Evolutionary conservation across 1,140 invertebrate species (phyloP).

Genomic region (Dendrolimus punctatus): DNA sequence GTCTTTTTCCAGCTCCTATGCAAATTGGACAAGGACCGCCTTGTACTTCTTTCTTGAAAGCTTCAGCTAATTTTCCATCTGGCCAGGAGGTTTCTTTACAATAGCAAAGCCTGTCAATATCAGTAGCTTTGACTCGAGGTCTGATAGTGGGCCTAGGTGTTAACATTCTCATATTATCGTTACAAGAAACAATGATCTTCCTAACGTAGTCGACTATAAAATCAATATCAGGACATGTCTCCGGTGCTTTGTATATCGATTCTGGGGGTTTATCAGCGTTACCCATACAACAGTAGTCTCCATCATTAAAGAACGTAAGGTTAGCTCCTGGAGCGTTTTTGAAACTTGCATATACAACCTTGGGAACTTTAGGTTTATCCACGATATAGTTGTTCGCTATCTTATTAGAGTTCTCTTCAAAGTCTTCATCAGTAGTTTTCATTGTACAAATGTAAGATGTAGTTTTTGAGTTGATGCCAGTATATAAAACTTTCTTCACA

Average conservation of each 20-base stretch:
- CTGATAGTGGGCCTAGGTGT: slow-evolving; percentile 53
- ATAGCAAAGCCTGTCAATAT: slow-evolving; percentile 57
- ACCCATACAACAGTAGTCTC: slow-evolving; percentile 53
- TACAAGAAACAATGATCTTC: slow-evolving; percentile 61
- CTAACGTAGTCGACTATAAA: slow-evolving; percentile 56
- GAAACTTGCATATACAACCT: slow-evolving; percentile 50
- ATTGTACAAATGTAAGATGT: slow-evolving; percentile 60
- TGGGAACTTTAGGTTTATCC: slow-evolving; percentile 38
- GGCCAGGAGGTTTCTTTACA: slow-evolving; percentile 56
- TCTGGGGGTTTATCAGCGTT: slow-evolving; percentile 55
- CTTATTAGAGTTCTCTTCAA: slow-evolving; percentile 50
- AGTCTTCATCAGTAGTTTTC: slow-evolving; percentile 53
- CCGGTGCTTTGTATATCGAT: slow-evolving; percentile 41
- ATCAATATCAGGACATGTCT: slow-evolving; percentile 49
- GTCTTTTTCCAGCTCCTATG: slow-evolving; percentile 30
- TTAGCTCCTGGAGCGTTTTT: slow-evolving; percentile 57
- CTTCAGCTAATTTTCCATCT: slow-evolving; percentile 34
- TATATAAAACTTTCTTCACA: slow-evolving; percentile 57
- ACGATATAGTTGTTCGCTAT: slow-evolving; percentile 50
- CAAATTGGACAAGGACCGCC: slow-evolving; percentile 47
- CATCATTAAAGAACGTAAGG: slow-evolving; percentile 46
- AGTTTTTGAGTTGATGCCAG: slow-evolving; percentile 61
- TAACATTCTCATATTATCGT: slow-evolving; percentile 64
- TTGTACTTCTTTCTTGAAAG: slow-evolving; percentile 43
- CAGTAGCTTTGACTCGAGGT: slow-evolving; percentile 53